phyloP scores from a whole-genome alignment of 92 coral and sea anemone genomes.

The Parazoanthus swiftii region DNA sequence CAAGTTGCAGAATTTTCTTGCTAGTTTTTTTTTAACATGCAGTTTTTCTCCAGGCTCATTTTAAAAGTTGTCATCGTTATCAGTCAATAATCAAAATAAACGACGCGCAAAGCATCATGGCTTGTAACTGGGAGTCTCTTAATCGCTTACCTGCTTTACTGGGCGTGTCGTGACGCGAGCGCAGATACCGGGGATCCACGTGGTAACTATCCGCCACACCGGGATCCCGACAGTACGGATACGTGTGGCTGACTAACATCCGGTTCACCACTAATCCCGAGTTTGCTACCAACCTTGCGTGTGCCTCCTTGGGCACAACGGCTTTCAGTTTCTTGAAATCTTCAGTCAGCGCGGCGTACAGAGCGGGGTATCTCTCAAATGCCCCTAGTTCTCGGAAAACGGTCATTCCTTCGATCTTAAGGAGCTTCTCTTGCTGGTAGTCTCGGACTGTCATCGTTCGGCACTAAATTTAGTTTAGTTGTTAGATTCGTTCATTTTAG shows the following conservation, averaged over 20 bases:
- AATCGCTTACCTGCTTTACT: conserved; percentile 34
- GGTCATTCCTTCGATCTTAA: conserved; percentile 35
- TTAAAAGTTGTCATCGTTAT: no score
- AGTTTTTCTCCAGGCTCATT: no score
- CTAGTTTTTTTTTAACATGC: no score
- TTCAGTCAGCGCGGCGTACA: conserved; percentile 21
- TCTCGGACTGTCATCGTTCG: conserved; percentile 2
- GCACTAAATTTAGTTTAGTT: background rate
- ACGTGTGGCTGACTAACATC: conserved; percentile 10
- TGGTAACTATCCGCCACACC: conserved; percentile 41
- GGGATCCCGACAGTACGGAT: conserved; percentile 33
- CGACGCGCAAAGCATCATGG: no score
- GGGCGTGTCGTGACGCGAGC: conserved; percentile 25
- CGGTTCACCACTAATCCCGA: conserved; percentile 32
- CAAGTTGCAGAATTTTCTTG: no score
- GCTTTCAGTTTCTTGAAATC: conserved; percentile 37
- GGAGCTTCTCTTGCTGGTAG: background rate
- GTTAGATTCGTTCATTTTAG: no score
- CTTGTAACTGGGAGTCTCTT: no score
- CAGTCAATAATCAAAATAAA: no score
- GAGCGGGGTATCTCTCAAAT: conserved; percentile 41
- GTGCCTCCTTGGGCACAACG: conserved; percentile 33
- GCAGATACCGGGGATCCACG: conserved; percentile 25
- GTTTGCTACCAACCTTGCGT: background rate
- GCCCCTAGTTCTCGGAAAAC: conserved; percentile 27